Percentiles rank a stretch among this genome's conserved stretches.
Evolutionary conservation across 2,113 vertebrate genomes (phyloP).

Genomic region (Ceratotherium simum): DNA sequence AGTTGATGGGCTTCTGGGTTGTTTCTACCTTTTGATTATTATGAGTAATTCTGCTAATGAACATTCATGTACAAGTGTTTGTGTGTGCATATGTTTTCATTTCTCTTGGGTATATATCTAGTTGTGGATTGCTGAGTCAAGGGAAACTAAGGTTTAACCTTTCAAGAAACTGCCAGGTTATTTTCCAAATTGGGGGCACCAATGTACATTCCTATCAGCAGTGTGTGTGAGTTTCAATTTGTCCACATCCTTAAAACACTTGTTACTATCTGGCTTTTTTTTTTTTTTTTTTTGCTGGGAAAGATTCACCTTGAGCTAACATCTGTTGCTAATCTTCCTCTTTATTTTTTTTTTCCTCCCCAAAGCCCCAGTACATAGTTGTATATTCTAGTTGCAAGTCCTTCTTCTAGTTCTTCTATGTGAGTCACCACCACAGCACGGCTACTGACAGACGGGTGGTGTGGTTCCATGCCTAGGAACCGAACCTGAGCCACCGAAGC

Average conservation of each 20-base stretch:
- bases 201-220: background rate
- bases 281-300: too few species aligned
- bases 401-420: too few species aligned
- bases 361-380: too few species aligned
- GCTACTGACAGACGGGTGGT: too few species aligned
- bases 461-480: too few species aligned
- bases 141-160: background rate
- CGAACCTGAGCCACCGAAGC: too few species aligned
- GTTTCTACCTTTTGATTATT: background rate
- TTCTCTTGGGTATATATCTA: background rate
- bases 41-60: background rate
- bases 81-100: background rate
- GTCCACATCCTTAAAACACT: background rate
- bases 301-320: too few species aligned
- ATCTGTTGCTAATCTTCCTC: too few species aligned
- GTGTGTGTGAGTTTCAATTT: background rate
- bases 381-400: too few species aligned
- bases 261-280: background rate
- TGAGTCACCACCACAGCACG: too few species aligned
- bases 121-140: background rate
- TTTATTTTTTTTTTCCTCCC: too few species aligned
- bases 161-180: background rate
- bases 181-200: background rate
- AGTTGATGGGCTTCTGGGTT: background rate
- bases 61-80: background rate